Base-by-base conservation (phyloP, 2,797 vertebrate species). In the Ctenosaura bakeri region DNA sequence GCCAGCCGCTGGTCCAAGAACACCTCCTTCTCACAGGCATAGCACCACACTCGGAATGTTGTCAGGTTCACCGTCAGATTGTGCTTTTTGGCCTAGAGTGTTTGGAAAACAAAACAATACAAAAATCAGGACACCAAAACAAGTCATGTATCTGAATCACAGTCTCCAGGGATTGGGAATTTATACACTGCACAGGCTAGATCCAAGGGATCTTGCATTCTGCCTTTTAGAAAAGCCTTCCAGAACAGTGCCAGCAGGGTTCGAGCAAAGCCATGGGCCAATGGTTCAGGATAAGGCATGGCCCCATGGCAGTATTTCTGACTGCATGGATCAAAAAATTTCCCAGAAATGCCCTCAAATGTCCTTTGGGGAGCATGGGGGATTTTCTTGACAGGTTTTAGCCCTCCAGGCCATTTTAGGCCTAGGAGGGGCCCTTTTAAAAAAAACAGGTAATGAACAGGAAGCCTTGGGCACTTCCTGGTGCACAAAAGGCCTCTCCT, bases 31-130 rank as follows among this genome's bases (percentile, higher is more conserved):
- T 99, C 99, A 38, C 99, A 99, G 83, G 98, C 98, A 0, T 99
- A 99, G 93, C 99, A 99, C 99, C 99, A 99, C 92, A 99, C 97
- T 0, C 99, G 98, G 95, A 99, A 98, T 0, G 99, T 99, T 14
- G 99, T 99, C 97, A 99, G 97, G 91, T 99, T 99, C 95, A 99
- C 99, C 0, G 99, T 99, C 97, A 99, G 97, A 97, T 99, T 98
- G 98, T 99, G 99, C 95, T 98, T 98, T 96, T 98, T 98, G 2
- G 96, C 95, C 99, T 99, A 32, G n/a, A 1, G 6, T 1, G 6
- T 20, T 87, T 85, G 78, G 74, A 10, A 46, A 46, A 46, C 42
- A 46, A 46, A 0, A 16, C 3, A 84, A 85, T 7, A 66, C 2
- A 1, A 64, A 85, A 66, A 26, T 5, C 0, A 9, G 20, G 42